These are phyloP conservation scores for Trypoxylon attenuatum DNA, from an alignment of 2,888 invertebrate species.

Conservation along the genomic window DNA sequence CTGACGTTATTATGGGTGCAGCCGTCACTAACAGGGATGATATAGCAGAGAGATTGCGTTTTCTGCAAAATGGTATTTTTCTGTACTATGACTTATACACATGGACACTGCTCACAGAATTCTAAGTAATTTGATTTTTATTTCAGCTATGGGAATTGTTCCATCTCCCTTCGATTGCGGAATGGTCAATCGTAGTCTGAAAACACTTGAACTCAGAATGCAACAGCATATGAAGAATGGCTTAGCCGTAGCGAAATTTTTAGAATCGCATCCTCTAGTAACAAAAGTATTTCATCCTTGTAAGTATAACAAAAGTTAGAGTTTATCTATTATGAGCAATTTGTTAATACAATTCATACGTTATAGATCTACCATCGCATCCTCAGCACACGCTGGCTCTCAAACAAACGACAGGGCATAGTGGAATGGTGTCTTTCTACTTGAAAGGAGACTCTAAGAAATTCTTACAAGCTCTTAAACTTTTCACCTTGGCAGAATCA, in stretches of 20 bases:
- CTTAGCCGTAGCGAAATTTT: slow-evolving; percentile 85
- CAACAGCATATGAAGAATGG: slow-evolving; percentile 89
- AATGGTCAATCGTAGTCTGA: slow-evolving; percentile 93
- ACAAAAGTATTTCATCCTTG: slow-evolving; percentile 90
- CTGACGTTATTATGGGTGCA: slow-evolving; percentile 97
- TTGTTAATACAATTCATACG: not conserved
- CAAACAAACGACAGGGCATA: slow-evolving; percentile 89
- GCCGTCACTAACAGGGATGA: slow-evolving; percentile 84
- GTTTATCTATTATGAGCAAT: not conserved
- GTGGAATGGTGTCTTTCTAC: slow-evolving; percentile 94
- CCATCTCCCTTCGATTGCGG: slow-evolving; percentile 98
- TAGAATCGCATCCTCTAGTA: slow-evolving; percentile 87
- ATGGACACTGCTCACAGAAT: no score
- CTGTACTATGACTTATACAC: no score
- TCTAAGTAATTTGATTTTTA: slow-evolving; percentile 2
- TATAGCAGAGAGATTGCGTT: slow-evolving; percentile 83
- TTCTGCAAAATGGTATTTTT: slow-evolving; percentile 93
- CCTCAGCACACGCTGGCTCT: slow-evolving; percentile 88
- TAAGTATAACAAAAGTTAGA: slow-evolving; percentile 59
- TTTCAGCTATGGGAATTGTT: slow-evolving; percentile 89
- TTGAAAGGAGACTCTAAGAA: slow-evolving; percentile 86
- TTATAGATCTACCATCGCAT: slow-evolving; percentile 85
- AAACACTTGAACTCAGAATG: slow-evolving; percentile 95
- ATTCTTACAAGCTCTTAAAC: slow-evolving; percentile 85
- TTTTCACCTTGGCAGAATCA: slow-evolving; percentile 94